phyloP scores from a whole-genome alignment of 2,797 vertebrate species.

The Strix occidentalis region DNA sequence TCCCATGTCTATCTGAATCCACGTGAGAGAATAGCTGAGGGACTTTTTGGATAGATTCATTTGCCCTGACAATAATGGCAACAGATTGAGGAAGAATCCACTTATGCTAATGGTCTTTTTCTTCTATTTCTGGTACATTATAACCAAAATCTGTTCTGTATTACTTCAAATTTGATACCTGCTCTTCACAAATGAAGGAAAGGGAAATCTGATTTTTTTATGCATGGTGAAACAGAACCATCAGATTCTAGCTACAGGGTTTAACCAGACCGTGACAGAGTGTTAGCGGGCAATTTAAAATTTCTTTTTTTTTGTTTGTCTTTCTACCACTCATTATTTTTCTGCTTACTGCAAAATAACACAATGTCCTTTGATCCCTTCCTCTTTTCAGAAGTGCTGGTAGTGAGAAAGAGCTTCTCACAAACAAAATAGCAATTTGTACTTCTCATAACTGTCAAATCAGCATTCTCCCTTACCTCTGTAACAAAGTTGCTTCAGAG shows the following conservation, averaged over 20 bases:
- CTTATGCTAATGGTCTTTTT: background rate
- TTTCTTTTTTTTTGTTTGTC: background rate
- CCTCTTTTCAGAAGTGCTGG: background rate
- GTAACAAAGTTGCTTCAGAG: background rate
- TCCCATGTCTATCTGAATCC: background rate
- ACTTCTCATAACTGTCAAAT: background rate
- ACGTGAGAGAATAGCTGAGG: background rate
- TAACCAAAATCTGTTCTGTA: background rate
- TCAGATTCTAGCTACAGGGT: background rate
- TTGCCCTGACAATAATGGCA: background rate
- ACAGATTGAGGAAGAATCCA: background rate
- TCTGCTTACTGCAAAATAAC: background rate
- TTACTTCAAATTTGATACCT: background rate
- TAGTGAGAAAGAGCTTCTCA: background rate
- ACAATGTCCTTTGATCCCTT: background rate
- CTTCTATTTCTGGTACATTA: background rate
- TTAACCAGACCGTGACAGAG: background rate
- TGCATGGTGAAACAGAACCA: background rate
- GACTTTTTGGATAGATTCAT: background rate
- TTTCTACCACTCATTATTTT: background rate
- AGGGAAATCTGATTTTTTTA: background rate
- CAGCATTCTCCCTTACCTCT: background rate
- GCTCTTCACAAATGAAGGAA: background rate
- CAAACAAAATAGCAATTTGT: background rate
- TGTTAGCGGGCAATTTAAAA: background rate